Percentiles rank a stretch among this genome's conserved stretches.
Conservation (phyloP, 2,888 invertebrate species). For the Pimpla rufipes region DNA sequence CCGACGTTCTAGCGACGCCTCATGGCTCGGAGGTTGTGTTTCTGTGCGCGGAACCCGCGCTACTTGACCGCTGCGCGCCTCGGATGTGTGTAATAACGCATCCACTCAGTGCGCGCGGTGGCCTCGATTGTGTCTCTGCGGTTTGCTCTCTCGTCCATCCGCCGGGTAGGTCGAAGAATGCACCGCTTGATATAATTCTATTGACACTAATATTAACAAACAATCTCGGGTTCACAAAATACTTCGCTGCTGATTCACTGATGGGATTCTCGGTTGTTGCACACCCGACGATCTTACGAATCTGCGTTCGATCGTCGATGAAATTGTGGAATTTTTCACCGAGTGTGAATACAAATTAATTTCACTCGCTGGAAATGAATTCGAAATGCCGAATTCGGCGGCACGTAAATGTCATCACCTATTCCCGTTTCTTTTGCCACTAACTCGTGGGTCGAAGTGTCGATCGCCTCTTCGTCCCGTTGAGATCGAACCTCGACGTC, state of each 20-base stretch:
- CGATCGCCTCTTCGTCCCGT: slow-evolving; percentile 1
- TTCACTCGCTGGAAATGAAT: too few relatives aligned
- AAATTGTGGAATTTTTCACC: too few relatives aligned
- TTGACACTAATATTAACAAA: slow-evolving; percentile 11
- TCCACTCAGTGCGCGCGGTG: slow-evolving; percentile 33
- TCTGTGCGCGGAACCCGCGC: neutral
- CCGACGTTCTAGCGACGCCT: slow-evolving; percentile 20
- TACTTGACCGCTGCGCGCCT: neutral
- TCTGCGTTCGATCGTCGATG: neutral
- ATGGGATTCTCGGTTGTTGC: neutral
- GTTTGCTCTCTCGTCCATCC: neutral
- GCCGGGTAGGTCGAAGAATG: slow-evolving; percentile 22
- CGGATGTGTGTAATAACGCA: slow-evolving; percentile 31
- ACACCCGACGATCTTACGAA: neutral
- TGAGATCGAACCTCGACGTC: neutral
- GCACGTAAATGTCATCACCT: neutral
- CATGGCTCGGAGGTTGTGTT: slow-evolving; percentile 13
- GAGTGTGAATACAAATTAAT: too few relatives aligned
- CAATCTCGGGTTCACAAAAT: neutral
- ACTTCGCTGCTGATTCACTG: neutral
- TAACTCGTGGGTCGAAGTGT: too few relatives aligned
- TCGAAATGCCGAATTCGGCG: neutral
- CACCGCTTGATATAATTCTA: slow-evolving; percentile 28
- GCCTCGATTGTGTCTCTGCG: slow-evolving; percentile 45
- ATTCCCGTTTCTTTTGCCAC: neutral